Evolutionary conservation across 2,888 invertebrate genomes (phyloP), one percentile per base, ranked within the genome.

Genomic region (Drosophila heteroneura): DNA sequence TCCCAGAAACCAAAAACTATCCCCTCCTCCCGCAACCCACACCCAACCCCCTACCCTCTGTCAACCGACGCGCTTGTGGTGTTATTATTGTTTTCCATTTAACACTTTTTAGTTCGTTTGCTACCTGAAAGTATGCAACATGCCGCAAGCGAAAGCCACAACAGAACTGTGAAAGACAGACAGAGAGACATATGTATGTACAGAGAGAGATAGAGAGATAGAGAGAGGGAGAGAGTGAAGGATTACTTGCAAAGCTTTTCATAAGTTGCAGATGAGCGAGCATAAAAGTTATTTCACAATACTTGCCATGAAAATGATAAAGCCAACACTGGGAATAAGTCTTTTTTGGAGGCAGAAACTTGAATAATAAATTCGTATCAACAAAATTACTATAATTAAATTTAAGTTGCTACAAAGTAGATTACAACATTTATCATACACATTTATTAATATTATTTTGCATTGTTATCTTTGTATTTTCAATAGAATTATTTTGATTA

Each of bases 31-130:
- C n/a, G 5, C 6, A 30, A 7, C 30, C 30, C 30, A 30, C 30
- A 7, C 5, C 30, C 14, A 26, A 2, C 5, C 44, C 12, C 12
- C 12, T 5, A 5, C 12, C 2, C 47, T 1, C 47, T 14, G 14
- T 47, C 26, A 47, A 47, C 9, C 47, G 47, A 26, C 30, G 16
- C 39, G 32, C 57, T 32, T 39, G 51, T 44, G 57, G 72, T 76
- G 76, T 66, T 79, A 78, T 82, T 89, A 87, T 85, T 85, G 81
- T 89, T 89, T 88, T 85, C 75, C 73, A 85, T 78, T 90, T 81
- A 85, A 82, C 89, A 81, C 76, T 79, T 79, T 85, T 85, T 69
- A 73, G 76, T 54, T 67, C n/a, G 39, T 57, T 56, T 37, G 32
- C 41, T 52, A 71, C 63, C 72, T 62, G 52, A 54, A 58, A 57